Percentiles rank a stretch among this genome's conserved stretches.
Evolutionary conservation across 37 sponge, comb jelly and placozoan species (phyloP).

Genomic region (Hexactinellida sp.): DNA sequence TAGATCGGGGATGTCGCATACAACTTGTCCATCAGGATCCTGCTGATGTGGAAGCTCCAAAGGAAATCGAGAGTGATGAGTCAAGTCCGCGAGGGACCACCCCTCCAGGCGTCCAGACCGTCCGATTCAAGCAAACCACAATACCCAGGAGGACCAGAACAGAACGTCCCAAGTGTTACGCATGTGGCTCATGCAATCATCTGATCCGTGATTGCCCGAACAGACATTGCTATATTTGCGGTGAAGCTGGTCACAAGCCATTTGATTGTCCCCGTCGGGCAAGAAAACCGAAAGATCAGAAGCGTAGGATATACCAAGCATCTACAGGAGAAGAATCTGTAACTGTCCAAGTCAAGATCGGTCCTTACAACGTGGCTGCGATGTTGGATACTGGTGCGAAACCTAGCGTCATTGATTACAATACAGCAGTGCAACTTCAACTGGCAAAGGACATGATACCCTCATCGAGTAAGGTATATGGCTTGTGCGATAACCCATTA

Average conservation of each 20-base stretch:
- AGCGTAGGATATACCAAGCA: background rate
- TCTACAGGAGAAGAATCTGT: slow-evolving; percentile 5
- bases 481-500: background rate
- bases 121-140: background rate
- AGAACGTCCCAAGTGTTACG: background rate
- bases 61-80: background rate
- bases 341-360: background rate
- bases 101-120: background rate
- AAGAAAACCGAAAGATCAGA: background rate
- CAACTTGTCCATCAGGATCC: background rate
- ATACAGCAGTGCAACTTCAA: background rate
- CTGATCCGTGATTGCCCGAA: background rate
- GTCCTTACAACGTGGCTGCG: background rate
- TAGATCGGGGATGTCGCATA: slow-evolving; percentile 13
- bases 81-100: background rate
- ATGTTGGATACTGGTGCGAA: background rate
- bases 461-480: background rate
- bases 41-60: background rate
- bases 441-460: background rate
- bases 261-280: background rate
- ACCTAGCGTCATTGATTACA: background rate
- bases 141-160: background rate
- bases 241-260: slow-evolving; percentile 8
- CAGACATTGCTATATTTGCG: slow-evolving; percentile 2
- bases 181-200: background rate